A percentile compares a stretch with the other conserved stretches of the same genome.
phyloP scores from a whole-genome alignment of 2,797 vertebrate species.

The Oreonectes daqikongensis region DNA sequence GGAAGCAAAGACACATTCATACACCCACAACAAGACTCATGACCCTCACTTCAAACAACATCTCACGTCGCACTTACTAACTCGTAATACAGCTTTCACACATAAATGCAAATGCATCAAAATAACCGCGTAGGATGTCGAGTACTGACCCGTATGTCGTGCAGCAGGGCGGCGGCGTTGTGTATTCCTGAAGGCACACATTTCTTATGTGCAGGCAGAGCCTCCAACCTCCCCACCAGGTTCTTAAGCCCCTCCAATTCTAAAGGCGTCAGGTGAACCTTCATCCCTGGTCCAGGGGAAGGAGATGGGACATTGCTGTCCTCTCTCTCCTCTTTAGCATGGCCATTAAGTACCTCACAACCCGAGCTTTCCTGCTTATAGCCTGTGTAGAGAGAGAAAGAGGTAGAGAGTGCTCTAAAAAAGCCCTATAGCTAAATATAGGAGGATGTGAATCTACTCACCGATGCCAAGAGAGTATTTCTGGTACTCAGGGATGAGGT shows the following conservation, averaged over 20 bases:
- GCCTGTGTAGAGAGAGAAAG: slow-evolving; percentile 70
- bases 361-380: slow-evolving; percentile 75
- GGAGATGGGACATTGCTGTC: slow-evolving; percentile 57
- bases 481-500: slow-evolving; percentile 95
- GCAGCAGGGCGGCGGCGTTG: slow-evolving; percentile 88
- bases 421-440: not conserved
- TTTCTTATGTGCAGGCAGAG: slow-evolving; percentile 91
- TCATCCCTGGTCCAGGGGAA: slow-evolving; percentile 59
- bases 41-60: not conserved
- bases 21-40: not conserved
- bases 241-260: slow-evolving; percentile 93
- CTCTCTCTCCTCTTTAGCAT: slow-evolving; percentile 60
- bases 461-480: slow-evolving; percentile 92
- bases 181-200: slow-evolving; percentile 95
- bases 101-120: not conserved
- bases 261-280: slow-evolving; percentile 83
- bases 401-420: not conserved
- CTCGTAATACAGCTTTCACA: not conserved
- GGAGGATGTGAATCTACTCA: slow-evolving; percentile 66
- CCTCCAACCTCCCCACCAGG: slow-evolving; percentile 91
- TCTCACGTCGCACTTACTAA: not conserved
- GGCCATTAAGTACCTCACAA: slow-evolving; percentile 63
- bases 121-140: not conserved
- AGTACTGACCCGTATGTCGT: slow-evolving; percentile 84
- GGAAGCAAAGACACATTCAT: not conserved